Conservation (phyloP, 2,113 vertebrate species). For the Microcebus ravelobensis region DNA sequence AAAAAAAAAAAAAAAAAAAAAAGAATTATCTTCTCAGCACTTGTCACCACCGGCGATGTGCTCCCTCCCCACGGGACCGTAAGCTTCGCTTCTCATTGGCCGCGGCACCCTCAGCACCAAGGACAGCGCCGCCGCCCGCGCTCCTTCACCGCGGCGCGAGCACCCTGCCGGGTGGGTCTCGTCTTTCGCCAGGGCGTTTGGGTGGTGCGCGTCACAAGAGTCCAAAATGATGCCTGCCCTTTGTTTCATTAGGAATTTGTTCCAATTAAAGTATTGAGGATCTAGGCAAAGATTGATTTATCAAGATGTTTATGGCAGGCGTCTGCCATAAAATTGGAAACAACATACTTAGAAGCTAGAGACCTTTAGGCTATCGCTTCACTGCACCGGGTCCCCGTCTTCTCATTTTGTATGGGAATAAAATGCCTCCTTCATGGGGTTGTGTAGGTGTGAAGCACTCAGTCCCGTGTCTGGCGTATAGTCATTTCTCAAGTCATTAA, state of each 20-base stretch:
- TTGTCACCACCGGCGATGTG: neutral
- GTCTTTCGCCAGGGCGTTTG: neutral
- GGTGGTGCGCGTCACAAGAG: neutral
- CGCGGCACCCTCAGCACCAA: constrained; percentile 49
- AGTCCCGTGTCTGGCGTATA: neutral
- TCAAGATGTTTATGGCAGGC: neutral
- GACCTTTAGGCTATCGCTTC: neutral
- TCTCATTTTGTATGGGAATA: neutral
- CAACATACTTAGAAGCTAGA: neutral
- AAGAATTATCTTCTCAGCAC: neutral
- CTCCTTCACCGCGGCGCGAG: fast-evolving
- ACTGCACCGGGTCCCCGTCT: neutral
- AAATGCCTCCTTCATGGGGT: neutral
- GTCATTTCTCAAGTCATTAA: neutral
- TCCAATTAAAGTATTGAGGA: neutral
- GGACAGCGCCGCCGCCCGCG: neutral
- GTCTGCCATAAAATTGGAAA: neutral
- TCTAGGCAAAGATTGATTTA: neutral
- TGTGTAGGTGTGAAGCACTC: neutral
- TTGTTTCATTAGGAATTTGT: neutral
- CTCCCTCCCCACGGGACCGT: neutral
- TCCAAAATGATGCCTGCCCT: neutral
- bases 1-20: too few species aligned
- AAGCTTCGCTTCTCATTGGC: fast-evolving
- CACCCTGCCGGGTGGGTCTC: too few species aligned